A percentile compares a stretch with the other conserved stretches of the same genome.
Evolutionary conservation across 2,888 invertebrate genomes (phyloP).

Genomic region (Tipula confusa): DNA sequence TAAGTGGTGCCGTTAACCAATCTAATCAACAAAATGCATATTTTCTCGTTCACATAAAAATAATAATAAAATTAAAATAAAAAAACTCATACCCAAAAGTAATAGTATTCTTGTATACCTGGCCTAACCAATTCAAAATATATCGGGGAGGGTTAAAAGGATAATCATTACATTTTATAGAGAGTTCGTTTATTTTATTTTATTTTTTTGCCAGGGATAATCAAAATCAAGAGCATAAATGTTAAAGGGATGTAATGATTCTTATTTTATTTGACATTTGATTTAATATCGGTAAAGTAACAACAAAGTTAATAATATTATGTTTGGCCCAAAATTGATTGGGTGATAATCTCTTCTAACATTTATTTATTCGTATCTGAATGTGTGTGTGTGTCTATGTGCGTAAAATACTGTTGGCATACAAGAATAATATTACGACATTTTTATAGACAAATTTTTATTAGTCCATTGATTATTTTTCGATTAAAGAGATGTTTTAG

Average conservation of each 20-base stretch:
- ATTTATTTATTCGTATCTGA: not conserved
- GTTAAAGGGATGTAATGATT: not conserved
- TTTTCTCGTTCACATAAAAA: not conserved
- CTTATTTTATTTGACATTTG: not conserved
- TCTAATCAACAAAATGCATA: conserved; percentile 3
- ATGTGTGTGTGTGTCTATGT: not conserved
- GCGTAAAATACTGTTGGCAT: no score
- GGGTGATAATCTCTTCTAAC: not conserved
- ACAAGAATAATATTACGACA: not conserved
- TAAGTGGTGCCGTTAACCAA: not conserved
- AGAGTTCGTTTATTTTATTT: no score
- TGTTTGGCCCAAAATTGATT: conserved; percentile 3
- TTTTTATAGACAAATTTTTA: not conserved
- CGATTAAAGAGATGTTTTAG: not conserved
- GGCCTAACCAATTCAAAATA: not conserved
- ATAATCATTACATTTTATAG: not conserved
- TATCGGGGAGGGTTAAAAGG: not conserved
- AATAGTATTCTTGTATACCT: not conserved
- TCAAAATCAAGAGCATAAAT: not conserved
- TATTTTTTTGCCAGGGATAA: not conserved
- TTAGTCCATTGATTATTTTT: not conserved
- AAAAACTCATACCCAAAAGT: not conserved
- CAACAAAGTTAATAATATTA: not conserved
- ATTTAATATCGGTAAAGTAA: not conserved
- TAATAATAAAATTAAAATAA: not conserved